Base-by-base conservation (phyloP, 2,113 vertebrate species). In the Gnathonemus echidnorhynchus region DNA sequence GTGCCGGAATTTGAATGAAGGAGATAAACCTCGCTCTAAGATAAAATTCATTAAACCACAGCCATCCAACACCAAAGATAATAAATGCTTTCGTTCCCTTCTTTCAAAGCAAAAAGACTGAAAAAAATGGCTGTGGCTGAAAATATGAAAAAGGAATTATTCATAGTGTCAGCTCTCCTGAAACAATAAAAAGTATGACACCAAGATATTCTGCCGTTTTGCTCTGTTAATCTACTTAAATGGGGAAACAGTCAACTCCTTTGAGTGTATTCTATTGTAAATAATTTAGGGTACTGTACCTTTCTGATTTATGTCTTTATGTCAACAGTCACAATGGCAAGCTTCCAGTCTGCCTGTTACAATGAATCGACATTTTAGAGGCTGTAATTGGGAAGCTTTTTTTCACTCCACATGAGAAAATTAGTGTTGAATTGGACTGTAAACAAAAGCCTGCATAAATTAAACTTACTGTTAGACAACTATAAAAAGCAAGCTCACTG, bases 31-130 rank as follows among this genome's bases (percentile, higher is more conserved):
- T 93, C 92, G 91, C 89, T 87, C 56, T 88, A 88, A 90, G 94
- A 95, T 95, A 94, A 95, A 92, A 91, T 91, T 94, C 90, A 94
- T 95, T 95, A 95, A 95, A 94, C 88, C 88, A 80, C 90, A 90
- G 35, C 85, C 39, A 77, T 88, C 92, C 90, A 50, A 88, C 86
- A 50, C 62, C 70, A 92, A 87, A 77, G 91, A 70, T 91, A 91
- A 94, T 90, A 87, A 84, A 91, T 92, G 80, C 92, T 83, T 93
- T 92, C 89, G 88, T 88, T 87, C 77, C 91, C 90, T 86, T 50
- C 50, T 89, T 91, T n/a, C 35, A 52, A 88, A 90, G 90, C 15
- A 90, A 91, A 89, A 90, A 88, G 66, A 35, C 74, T 56, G 85
- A 17, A 62, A 91, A 77, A 66, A 2, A 49, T 19, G 88, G 56